These are phyloP conservation scores for Saguinus oedipus DNA, from an alignment of 2,797 vertebrate species.

Conservation along the genomic window DNA sequence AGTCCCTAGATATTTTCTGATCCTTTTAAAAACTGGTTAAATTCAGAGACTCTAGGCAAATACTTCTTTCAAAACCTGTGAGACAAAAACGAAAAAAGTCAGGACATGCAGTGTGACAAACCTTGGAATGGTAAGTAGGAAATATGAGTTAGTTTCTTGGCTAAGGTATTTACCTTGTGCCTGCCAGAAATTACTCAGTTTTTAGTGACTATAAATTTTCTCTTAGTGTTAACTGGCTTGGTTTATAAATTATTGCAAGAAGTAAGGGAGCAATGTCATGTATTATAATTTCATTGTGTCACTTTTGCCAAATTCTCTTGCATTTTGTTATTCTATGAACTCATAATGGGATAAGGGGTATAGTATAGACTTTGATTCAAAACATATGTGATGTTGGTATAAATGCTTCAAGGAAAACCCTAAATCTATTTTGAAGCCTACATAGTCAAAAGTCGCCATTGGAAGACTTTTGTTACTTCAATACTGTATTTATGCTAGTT, in stretches of 20 bases:
- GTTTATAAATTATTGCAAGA: slow-evolving; percentile 47
- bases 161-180: slow-evolving; percentile 37
- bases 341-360: not conserved
- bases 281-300: slow-evolving; percentile 31
- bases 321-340: slow-evolving; percentile 36
- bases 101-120: not conserved
- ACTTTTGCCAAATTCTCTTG: slow-evolving; percentile 13
- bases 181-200: slow-evolving; percentile 34
- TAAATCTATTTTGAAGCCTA: not conserved
- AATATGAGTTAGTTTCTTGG: slow-evolving; percentile 38
- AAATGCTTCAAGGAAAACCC: not conserved
- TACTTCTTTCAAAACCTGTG: not conserved
- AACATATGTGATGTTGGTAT: not conserved
- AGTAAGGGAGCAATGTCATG: slow-evolving; percentile 2
- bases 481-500: not conserved
- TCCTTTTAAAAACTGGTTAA: slow-evolving; percentile 38
- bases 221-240: not conserved
- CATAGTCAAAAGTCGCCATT: not conserved
- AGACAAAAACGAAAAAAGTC: not conserved
- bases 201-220: slow-evolving; percentile 25
- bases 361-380: slow-evolving; percentile 21
- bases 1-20: not conserved
- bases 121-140: not conserved
- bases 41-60: slow-evolving; percentile 16
- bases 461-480: not conserved